These are phyloP conservation scores for Ylistrum balloti DNA, from an alignment of 1,140 invertebrate genomes.

Conservation along the genomic window DNA sequence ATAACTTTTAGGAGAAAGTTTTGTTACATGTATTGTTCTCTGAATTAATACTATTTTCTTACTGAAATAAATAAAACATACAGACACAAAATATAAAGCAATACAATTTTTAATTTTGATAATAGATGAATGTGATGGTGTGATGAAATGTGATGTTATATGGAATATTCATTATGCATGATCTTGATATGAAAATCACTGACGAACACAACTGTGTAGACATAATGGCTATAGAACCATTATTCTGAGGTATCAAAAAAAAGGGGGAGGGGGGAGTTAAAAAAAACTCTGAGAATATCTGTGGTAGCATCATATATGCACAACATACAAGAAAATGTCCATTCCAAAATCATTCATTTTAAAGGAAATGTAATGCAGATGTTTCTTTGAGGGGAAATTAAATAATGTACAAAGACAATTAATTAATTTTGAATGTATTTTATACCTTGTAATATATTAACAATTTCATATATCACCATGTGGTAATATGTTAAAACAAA, in stretches of 20 bases:
- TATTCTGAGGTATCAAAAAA: conserved; percentile 5
- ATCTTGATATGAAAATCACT: neutral
- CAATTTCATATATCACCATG: too few relatives aligned
- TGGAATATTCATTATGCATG: conserved; percentile 24
- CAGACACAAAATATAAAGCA: neutral
- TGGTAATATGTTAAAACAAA: too few relatives aligned
- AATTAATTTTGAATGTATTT: neutral
- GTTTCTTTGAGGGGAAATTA: neutral
- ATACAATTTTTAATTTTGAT: conserved; percentile 20
- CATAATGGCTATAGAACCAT: conserved; percentile 1
- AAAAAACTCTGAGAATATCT: conserved; percentile 6
- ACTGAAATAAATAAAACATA: conserved; percentile 29
- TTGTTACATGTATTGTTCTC: neutral
- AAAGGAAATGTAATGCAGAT: neutral
- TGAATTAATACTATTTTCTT: neutral
- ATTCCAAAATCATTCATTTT: neutral
- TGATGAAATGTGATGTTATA: neutral
- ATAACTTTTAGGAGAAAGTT: neutral
- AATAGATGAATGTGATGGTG: too few relatives aligned
- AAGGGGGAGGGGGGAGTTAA: too few relatives aligned
- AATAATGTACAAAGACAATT: neutral
- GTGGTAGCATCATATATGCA: conserved; percentile 1
- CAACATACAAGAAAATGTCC: conserved; percentile 12
- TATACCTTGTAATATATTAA: too few relatives aligned
- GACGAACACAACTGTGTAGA: conserved; percentile 6